A percentile compares a stretch with the other conserved stretches of the same genome.
phyloP scores from a whole-genome alignment of 2,113 vertebrate species.

The Numenius arquata region DNA sequence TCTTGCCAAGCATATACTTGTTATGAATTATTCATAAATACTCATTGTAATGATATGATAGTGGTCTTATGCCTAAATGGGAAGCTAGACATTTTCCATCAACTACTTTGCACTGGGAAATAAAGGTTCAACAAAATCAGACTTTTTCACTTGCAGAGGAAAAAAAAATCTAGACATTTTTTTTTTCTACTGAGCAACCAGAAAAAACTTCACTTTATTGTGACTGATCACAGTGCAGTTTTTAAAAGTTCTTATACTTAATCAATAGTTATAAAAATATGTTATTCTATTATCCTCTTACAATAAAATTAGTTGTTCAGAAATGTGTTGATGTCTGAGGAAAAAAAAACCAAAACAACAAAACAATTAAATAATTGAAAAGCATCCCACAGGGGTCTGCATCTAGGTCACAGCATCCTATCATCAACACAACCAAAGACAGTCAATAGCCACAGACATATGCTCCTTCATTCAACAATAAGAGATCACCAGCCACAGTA shows the following conservation, averaged over 20 bases:
- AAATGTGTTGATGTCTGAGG: not conserved
- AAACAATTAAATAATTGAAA: not conserved
- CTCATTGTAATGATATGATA: not conserved
- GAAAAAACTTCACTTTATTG: not conserved
- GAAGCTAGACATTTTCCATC: not conserved
- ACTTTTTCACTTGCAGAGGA: not conserved
- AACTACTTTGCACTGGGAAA: not conserved
- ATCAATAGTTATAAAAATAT: not conserved
- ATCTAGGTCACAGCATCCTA: not conserved
- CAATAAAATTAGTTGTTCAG: not conserved
- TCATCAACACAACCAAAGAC: not conserved
- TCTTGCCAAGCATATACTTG: not conserved
- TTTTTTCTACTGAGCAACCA: not conserved
- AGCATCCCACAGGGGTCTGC: not conserved
- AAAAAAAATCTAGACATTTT: not conserved
- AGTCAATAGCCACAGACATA: not conserved
- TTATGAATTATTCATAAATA: not conserved
- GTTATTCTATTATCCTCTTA: not conserved
- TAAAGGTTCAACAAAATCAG: not conserved
- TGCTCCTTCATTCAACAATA: not conserved
- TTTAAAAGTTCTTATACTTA: not conserved
- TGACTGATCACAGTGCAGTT: not conserved
- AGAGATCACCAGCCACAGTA: not conserved
- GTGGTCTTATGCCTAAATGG: not conserved
- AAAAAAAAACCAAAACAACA: too few species aligned